Base-by-base conservation (phyloP, 2,113 vertebrate species). In the Mixornis gularis region DNA sequence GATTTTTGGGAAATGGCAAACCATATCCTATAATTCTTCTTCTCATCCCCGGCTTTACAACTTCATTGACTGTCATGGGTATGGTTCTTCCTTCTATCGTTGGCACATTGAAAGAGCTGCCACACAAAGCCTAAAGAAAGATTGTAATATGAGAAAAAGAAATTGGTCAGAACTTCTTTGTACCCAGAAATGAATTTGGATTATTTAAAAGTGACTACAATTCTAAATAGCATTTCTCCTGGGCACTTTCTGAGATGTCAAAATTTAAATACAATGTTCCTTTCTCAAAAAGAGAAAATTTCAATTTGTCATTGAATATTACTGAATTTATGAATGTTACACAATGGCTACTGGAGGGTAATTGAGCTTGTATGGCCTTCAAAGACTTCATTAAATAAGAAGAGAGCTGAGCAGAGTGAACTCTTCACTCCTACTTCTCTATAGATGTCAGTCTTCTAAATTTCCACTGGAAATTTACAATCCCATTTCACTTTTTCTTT, bases 31-130 rank as follows among this genome's bases (percentile, higher is more conserved):
- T 98, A 82, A 99, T 98, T 94, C 98, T 98, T 97, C 98, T 98
- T 95, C 99, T 99, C 98, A 99, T 98, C 71, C 99, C 99, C 10
- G 99, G 99, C 96, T 99, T 99, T 95, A 99, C 97, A 85, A 99
- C 99, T 69, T 99, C 99, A 2, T 98, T 99, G 95, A 99, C 97
- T 96, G 99, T 98, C 98, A 99, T 99, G 84, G 99, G 99, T 97
- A 99, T 99, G 60, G 98, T 98, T 96, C 99, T 98, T 90, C 98
- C 98, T 59, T 99, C 99, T 97, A 99, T 98, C 44, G 99, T 99
- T 30, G 99, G 99, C 87, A 99, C 98, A 22, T 98, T 99, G 76
- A 99, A 96, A n/a, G 99, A 99, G 95, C 98, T 99, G 82, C 99
- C 99, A 65, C 99, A 99, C 95, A 99, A 94, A 36, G 99, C 99